Base-by-base conservation (phyloP, 2,888 invertebrate genomes). In the Strigamia crassipes region DNA sequence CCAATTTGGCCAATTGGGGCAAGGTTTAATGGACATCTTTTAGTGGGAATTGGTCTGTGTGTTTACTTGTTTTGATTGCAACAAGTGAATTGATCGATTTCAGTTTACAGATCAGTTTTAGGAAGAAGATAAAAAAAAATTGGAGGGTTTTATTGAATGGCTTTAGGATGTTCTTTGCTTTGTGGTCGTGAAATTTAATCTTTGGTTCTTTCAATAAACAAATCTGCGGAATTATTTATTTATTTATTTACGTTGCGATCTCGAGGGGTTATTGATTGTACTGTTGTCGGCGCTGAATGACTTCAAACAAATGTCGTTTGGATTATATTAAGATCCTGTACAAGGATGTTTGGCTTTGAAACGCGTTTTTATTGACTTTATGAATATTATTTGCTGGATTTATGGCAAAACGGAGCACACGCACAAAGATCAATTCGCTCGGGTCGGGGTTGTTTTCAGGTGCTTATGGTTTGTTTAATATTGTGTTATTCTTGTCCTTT, bases 251-350 rank as follows among this genome's bases (percentile, higher is more conserved):
- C 12, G 4, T 3, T 42, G n/a, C 12, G 10, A 42, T 42, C 13
- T 42, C 42, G 42, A 61, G 61, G 18, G 5, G 18, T 1, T 61
- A 61, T 61, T 61, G 61, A 61, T 61, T 61, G 3, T 61, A 61
- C 61, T 61, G 61, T 61, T 61, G 18, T 23, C 61, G 23, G 61
- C 61, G 6, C 18, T 18, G 61, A 61, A 61, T n/a, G 61, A 18
- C 61, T 61, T 61, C 61, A 61, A 61, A 61, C 61, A 61, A 61
- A 61, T 61, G 61, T 61, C 18, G 61, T 61, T 61, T 1, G 61
- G 61, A 61, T 61, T 61, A 61, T 23, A 61, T 61, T 61, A 61
- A 61, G 61, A 61, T 18, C n/a, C 1, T 15, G 61, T 1, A 61
- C 61, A 61, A n/a, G 61, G 18, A 23, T 61, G 10, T 18, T 18